These are phyloP conservation scores for Drosophila simulans DNA, from an alignment of 1,140 invertebrate genomes.

Conservation along the genomic window DNA sequence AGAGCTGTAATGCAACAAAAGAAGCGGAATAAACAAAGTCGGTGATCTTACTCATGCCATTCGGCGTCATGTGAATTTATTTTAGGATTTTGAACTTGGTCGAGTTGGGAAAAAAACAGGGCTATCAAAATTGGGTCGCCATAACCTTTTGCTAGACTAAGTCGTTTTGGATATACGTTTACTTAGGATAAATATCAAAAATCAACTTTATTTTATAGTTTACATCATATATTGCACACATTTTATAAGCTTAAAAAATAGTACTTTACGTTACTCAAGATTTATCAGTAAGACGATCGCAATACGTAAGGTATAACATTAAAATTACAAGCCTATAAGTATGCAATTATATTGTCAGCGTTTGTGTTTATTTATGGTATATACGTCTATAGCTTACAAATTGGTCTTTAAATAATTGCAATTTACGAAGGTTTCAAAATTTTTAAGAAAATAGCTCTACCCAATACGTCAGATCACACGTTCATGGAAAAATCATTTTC, in stretches of 20 bases:
- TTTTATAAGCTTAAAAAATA: too few relatives aligned
- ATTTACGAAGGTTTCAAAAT: too few relatives aligned
- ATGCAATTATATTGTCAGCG: neutral
- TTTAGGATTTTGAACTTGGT: constrained; percentile 30
- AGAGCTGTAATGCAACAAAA: constrained; percentile 62
- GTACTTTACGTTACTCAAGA: neutral
- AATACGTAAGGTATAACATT: too few relatives aligned
- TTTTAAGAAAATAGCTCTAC: too few relatives aligned
- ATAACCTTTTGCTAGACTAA: neutral
- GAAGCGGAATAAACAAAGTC: constrained; percentile 30
- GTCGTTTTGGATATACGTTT: neutral
- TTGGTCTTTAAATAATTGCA: too few relatives aligned
- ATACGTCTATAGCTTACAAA: too few relatives aligned
- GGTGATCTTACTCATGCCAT: constrained; percentile 42
- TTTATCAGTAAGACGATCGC: neutral
- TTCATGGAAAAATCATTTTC: neutral
- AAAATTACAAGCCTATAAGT: neutral
- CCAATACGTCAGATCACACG: neutral
- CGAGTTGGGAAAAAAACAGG: constrained; percentile 16
- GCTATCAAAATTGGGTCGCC: constrained; percentile 15
- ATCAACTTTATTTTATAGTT: too few relatives aligned
- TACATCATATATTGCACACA: too few relatives aligned
- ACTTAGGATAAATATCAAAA: too few relatives aligned
- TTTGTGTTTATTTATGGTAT: too few relatives aligned
- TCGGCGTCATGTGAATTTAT: constrained; percentile 22